Evolutionary conservation across 2,888 invertebrate genomes (phyloP).

Genomic region (Pseudanteris insignis): DNA sequence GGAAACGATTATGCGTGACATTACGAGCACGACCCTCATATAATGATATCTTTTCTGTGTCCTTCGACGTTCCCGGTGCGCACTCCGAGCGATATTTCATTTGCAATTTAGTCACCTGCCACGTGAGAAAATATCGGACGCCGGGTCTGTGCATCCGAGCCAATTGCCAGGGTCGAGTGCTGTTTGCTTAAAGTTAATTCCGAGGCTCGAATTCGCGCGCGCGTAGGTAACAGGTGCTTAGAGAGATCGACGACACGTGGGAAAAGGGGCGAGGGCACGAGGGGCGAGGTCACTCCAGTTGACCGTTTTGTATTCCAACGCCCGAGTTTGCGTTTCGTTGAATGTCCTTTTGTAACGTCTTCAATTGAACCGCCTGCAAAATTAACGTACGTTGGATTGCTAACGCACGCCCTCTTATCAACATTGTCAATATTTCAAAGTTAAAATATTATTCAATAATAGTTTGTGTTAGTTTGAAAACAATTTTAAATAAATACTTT

Average conservation of each 20-base stretch:
- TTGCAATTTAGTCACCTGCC: slow-evolving; percentile 38
- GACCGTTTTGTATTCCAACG: slow-evolving; percentile 9
- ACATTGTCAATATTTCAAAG: too few species aligned
- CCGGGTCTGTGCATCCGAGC: background rate
- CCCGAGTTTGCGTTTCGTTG: background rate
- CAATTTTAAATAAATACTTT: too few species aligned
- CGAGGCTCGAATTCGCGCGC: slow-evolving; percentile 7
- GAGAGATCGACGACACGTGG: slow-evolving; percentile 18
- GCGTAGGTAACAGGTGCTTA: slow-evolving; percentile 19
- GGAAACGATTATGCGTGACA: slow-evolving; percentile 45
- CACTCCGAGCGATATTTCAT: slow-evolving; percentile 27
- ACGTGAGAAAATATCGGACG: slow-evolving; percentile 33
- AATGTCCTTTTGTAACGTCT: too few species aligned
- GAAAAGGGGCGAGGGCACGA: slow-evolving; percentile 10
- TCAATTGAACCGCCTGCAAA: slow-evolving; percentile 7
- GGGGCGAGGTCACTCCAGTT: slow-evolving; percentile 6
- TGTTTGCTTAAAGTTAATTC: slow-evolving; percentile 17
- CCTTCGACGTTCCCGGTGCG: slow-evolving; percentile 33
- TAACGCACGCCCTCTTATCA: too few species aligned
- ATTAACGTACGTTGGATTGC: slow-evolving; percentile 3
- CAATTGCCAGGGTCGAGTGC: slow-evolving; percentile 3
- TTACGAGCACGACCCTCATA: slow-evolving; percentile 44
- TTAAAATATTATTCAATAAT: too few species aligned
- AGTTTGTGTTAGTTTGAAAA: too few species aligned
- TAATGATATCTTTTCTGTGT: slow-evolving; percentile 40